These are phyloP conservation scores for Procavia capensis DNA, from an alignment of 2,113 vertebrate species.

Conservation along the genomic window DNA sequence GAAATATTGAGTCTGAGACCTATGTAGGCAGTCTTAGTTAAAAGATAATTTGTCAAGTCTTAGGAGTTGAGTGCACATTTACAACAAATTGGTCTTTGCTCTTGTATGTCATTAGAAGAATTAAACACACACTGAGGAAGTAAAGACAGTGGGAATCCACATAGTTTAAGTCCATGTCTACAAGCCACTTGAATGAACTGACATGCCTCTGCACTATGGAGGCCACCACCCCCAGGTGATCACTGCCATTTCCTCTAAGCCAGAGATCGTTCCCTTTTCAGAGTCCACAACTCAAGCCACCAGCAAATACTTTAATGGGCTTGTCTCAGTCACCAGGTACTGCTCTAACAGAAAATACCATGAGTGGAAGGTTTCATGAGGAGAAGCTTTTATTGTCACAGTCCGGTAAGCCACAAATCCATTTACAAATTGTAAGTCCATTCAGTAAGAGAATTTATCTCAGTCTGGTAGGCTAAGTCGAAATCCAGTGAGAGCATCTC, in stretches of 20 bases:
- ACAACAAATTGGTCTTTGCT: background rate
- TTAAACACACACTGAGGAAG: background rate
- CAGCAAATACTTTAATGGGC: background rate
- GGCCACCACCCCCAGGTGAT: too few relatives aligned
- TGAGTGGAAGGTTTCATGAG: too few relatives aligned
- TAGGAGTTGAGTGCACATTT: background rate
- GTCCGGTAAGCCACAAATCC: too few relatives aligned
- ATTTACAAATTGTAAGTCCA: too few relatives aligned
- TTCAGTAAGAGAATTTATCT: too few relatives aligned
- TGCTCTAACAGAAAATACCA: too few relatives aligned
- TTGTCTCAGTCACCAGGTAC: too few relatives aligned
- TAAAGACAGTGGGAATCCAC: background rate
- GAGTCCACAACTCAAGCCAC: too few relatives aligned
- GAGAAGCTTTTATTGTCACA: too few relatives aligned
- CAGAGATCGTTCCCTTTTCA: background rate
- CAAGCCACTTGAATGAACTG: background rate
- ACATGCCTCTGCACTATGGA: background rate
- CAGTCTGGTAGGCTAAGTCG: too few relatives aligned
- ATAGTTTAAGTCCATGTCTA: background rate
- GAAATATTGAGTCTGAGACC: background rate
- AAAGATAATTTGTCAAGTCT: background rate
- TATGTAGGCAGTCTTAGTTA: background rate
- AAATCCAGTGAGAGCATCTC: too few relatives aligned
- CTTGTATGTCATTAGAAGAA: background rate
- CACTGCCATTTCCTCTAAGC: background rate